phyloP scores from a whole-genome alignment of 2,888 invertebrate genomes.

The Lasioglossum figueresi region DNA sequence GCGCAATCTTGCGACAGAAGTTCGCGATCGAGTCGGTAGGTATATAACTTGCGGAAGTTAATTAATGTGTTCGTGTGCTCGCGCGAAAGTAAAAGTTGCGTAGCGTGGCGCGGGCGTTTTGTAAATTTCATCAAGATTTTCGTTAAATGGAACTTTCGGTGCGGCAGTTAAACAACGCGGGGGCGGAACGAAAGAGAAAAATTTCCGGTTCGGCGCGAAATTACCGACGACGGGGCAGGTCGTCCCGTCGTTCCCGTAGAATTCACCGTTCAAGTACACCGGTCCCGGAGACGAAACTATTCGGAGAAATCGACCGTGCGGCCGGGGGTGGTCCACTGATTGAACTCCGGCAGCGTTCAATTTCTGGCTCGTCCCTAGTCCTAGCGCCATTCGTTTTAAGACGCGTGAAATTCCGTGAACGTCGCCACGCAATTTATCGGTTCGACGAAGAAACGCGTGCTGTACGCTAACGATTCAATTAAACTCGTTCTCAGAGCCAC shows the following conservation, averaged over 20 bases:
- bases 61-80: neutral
- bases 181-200: conserved; percentile 7
- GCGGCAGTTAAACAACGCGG: conserved; percentile 3
- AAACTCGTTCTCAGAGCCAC: neutral
- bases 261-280: conserved; percentile 14
- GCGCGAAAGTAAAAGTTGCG: neutral
- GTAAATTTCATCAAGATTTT: conserved; percentile 13
- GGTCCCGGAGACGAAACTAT: conserved; percentile 14
- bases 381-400: neutral
- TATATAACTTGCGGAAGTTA: neutral
- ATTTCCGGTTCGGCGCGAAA: conserved; percentile 20
- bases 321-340: conserved; percentile 19
- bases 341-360: neutral
- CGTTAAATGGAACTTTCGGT: neutral
- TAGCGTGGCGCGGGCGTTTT: neutral
- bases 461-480: neutral
- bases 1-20: neutral
- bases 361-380: conserved; percentile 19
- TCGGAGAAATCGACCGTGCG: conserved; percentile 36
- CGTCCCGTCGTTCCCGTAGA: conserved; percentile 1
- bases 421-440: neutral
- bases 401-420: neutral
- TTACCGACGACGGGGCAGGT: conserved; percentile 1
- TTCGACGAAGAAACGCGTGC: neutral
- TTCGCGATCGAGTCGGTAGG: neutral